Base-by-base conservation (phyloP, 2,888 invertebrate genomes). In the Arctia plantaginis region DNA sequence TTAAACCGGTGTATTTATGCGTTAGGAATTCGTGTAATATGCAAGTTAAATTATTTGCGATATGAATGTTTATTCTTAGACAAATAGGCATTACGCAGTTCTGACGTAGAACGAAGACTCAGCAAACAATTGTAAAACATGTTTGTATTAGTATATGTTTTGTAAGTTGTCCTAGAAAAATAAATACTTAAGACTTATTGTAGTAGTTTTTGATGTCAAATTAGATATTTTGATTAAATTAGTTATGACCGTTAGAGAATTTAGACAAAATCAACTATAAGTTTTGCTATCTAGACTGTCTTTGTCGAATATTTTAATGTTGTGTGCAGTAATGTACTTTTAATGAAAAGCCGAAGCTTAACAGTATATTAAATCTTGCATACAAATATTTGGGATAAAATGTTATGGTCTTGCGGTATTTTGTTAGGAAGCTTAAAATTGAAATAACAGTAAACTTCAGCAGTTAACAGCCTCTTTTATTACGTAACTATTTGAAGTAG, bases 401-500 rank as follows among this genome's bases (percentile, higher is more conserved):
- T 51, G 35, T 69, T 69, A 69, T 75, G 72, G 27, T 62, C 41
- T 64, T 78, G 64, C 67, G 47, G 72, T 69, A 71, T 66, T 74
- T 76, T 39, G 59, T 73, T 69, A 8, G 64, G 78, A 55, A 70
- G 66, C 73, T 80, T 73, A 71, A 70, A 69, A 30, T 73, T 44
- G 6, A 8, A 62, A 67, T 62, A 74, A 76, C 71, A 66, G 69
- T 81, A 72, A 76, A 77, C 72, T 75, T 80, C 30, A 66, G 66
- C 77, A 77, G 72, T 79, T 80, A 74, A 75, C 59, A 35, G 64
- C 73, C 69, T 44, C 73, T 72, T 82, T 80, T 79, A 82, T 76
- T 75, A 79, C 33, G 41, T 73, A 79, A 75, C 67, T 75, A 76
- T 74, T 74, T 71, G 66, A 59, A 44, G 66, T 76, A 67, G 72